A percentile compares a stretch with the other conserved stretches of the same genome.
phyloP scores from a whole-genome alignment of 1,140 invertebrate genomes.

The Brachionus koreanus region DNA sequence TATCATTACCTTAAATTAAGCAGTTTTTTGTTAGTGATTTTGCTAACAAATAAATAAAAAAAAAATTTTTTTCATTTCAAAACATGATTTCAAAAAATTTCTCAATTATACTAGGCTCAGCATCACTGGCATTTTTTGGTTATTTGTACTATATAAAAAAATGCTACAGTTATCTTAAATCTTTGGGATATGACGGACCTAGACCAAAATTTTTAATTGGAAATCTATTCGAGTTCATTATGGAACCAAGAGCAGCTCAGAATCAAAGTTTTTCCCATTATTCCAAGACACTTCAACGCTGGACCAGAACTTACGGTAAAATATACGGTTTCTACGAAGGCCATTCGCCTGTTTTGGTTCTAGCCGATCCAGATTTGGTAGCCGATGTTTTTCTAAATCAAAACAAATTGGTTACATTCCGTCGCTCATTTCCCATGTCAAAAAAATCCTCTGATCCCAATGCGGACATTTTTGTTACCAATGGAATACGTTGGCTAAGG shows the following conservation, averaged over 20 bases:
- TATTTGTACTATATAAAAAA: constrained; percentile 16
- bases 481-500: constrained; percentile 24
- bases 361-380: constrained; percentile 31
- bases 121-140: not conserved
- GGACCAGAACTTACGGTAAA: constrained; percentile 29
- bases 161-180: constrained; percentile 29
- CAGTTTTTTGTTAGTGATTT: not conserved
- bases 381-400: constrained; percentile 39
- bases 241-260: not conserved
- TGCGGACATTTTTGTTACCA: constrained; percentile 2
- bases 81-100: constrained; percentile 27
- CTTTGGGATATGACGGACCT: constrained; percentile 31
- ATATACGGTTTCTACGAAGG: constrained; percentile 39
- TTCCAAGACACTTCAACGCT: constrained; percentile 23
- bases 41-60: not conserved
- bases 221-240: constrained; percentile 16
- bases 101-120: not conserved
- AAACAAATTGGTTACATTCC: constrained; percentile 16
- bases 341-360: constrained; percentile 36
- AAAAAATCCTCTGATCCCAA: constrained; percentile 18
- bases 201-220: constrained; percentile 23
- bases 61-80: not conserved
- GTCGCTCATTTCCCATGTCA: constrained; percentile 36
- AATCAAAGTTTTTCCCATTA: constrained; percentile 16
- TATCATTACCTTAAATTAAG: not conserved